These are phyloP conservation scores for Enteromius argenteus DNA, from an alignment of 2,797 vertebrate genomes.

Conservation along the genomic window DNA sequence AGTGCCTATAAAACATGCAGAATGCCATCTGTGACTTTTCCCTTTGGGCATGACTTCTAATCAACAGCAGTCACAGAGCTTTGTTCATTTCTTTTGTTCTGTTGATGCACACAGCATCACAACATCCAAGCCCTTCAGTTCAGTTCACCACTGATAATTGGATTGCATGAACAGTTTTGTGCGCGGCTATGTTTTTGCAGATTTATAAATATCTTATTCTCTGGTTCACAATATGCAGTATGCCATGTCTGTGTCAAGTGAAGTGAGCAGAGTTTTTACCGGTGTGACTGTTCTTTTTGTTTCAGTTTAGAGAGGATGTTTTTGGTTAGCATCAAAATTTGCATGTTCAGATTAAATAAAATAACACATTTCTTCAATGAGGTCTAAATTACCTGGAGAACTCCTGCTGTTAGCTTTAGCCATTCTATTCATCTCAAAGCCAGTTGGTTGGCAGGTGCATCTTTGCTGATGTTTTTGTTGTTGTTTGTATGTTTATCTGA, in stretches of 20 bases:
- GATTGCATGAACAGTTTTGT: slow-evolving; percentile 39
- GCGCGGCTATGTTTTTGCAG: slow-evolving; percentile 14
- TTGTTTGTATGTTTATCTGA: neutral
- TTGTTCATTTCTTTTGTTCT: slow-evolving; percentile 60
- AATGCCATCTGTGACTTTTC: slow-evolving; percentile 60
- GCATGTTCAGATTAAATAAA: slow-evolving; percentile 14
- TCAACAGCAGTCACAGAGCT: slow-evolving; percentile 52
- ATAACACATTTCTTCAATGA: neutral
- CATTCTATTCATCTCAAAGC: neutral
- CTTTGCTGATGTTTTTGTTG: neutral
- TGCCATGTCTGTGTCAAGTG: slow-evolving; percentile 17
- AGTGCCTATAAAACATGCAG: slow-evolving; percentile 60
- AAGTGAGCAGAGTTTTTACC: slow-evolving; percentile 10
- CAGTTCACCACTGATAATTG: slow-evolving; percentile 56
- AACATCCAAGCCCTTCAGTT: slow-evolving; percentile 55
- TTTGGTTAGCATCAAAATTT: neutral
- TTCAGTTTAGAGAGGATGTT: slow-evolving; percentile 2
- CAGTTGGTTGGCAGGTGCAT: neutral
- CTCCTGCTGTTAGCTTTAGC: neutral
- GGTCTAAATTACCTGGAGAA: neutral
- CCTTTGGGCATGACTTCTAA: slow-evolving; percentile 58
- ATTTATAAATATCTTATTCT: slow-evolving; percentile 51
- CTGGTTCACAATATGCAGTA: slow-evolving; percentile 35
- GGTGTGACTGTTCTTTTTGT: slow-evolving; percentile 5
- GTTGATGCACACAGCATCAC: slow-evolving; percentile 43